Conservation (phyloP, 2,797 vertebrate genomes). For the Mormyrops attenuatus region DNA sequence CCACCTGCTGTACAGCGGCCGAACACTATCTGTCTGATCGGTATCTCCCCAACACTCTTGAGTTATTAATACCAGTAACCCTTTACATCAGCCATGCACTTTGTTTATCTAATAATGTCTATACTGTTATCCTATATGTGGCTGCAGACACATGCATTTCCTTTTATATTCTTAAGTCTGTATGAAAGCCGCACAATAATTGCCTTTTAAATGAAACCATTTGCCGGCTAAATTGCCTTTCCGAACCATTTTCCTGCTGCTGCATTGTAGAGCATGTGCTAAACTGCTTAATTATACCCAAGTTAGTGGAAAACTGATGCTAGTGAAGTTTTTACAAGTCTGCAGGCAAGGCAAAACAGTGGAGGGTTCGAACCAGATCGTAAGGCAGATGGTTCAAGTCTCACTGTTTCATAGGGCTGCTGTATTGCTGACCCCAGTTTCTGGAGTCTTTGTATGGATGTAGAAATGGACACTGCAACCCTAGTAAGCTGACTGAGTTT, state of each 20-base stretch:
- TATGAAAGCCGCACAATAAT: not conserved
- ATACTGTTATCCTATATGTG: not conserved
- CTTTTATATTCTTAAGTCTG: not conserved
- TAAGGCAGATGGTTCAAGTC: not conserved
- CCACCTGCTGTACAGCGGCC: not conserved
- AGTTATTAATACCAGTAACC: not conserved
- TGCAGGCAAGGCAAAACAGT: not conserved
- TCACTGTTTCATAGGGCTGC: not conserved
- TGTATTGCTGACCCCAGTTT: not conserved
- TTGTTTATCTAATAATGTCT: not conserved
- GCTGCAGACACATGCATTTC: not conserved
- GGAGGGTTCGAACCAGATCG: not conserved
- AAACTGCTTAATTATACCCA: not conserved
- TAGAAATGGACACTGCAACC: not conserved
- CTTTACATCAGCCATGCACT: not conserved
- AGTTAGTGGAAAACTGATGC: not conserved
- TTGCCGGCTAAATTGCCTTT: not conserved
- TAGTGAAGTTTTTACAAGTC: not conserved
- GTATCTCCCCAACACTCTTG: not conserved
- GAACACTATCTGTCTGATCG: not conserved
- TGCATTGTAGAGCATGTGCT: not conserved
- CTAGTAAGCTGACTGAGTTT: not conserved
- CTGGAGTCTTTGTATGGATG: not conserved
- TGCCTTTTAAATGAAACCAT: not conserved
- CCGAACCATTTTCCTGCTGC: not conserved